Percentiles rank a stretch among this genome's conserved stretches.
These are phyloP conservation scores for Oligia latruncula DNA, from an alignment of 2,888 invertebrate species.

Conservation along the genomic window DNA sequence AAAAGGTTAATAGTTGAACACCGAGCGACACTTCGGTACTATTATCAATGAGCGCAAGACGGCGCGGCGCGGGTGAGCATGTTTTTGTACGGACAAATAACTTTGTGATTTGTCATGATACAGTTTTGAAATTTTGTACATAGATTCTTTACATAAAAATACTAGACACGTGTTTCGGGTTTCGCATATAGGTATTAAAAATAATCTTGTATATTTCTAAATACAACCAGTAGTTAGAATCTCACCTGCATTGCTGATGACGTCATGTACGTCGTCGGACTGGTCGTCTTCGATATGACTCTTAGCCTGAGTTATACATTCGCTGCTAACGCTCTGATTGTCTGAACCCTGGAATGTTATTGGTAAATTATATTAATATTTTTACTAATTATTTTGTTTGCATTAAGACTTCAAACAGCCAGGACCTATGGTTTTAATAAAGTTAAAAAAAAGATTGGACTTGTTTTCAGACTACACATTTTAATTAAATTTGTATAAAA, in stretches of 20 bases:
- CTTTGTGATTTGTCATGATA: too few species aligned
- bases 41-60: too few species aligned
- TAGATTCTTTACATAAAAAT: too few species aligned
- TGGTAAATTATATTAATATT: background rate
- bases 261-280: conserved; percentile 73
- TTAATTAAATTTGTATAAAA: background rate
- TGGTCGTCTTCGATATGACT: conserved; percentile 74
- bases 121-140: too few species aligned
- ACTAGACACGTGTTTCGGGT: too few species aligned
- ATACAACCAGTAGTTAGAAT: background rate
- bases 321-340: conserved; percentile 89
- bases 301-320: conserved; percentile 82
- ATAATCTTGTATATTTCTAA: too few species aligned
- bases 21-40: too few species aligned
- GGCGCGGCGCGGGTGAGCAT: too few species aligned
- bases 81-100: too few species aligned
- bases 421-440: background rate
- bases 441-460: background rate
- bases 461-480: background rate
- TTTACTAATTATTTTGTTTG: background rate
- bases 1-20: too few species aligned
- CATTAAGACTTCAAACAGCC: background rate
- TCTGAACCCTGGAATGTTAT: conserved; percentile 87
- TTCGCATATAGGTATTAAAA: too few species aligned
- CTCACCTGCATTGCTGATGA: conserved; percentile 80